Conservation (phyloP, 2,888 invertebrate species). For the Tolmerus cingulatus region DNA sequence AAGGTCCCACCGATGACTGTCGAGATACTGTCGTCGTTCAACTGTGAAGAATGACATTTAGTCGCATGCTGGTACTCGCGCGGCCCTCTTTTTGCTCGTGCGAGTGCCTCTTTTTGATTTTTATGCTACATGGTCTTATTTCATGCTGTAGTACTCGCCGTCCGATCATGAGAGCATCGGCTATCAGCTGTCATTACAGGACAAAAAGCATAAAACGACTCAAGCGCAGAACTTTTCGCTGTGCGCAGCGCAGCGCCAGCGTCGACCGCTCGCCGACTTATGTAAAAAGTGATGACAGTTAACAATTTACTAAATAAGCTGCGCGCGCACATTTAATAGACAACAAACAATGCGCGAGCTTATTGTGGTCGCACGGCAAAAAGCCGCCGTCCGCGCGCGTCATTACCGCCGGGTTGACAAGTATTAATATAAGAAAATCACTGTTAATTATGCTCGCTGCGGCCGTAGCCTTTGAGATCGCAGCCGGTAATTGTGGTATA, state of each 20-base stretch:
- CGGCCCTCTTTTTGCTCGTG: not conserved
- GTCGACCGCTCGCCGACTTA: not conserved
- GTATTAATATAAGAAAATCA: constrained; percentile 20
- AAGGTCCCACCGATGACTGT: constrained; percentile 15
- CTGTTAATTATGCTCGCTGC: constrained; percentile 22
- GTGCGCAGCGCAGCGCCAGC: not conserved
- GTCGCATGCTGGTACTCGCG: not conserved
- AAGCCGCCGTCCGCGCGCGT: not conserved
- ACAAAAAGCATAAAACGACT: not conserved
- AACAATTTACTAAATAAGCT: constrained; percentile 34
- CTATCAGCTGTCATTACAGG: constrained; percentile 25
- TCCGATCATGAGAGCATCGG: not conserved
- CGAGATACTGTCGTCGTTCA: constrained; percentile 25
- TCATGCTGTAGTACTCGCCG: not conserved
- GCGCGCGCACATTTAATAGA: constrained; percentile 28
- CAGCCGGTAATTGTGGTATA: not conserved
- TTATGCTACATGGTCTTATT: not conserved
- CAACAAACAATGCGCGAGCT: not conserved
- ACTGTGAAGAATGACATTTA: constrained; percentile 23
- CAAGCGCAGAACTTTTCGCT: not conserved
- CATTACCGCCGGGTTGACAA: constrained; percentile 1
- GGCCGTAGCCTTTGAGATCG: not conserved
- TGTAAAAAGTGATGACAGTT: constrained; percentile 19
- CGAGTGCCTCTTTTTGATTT: not conserved
- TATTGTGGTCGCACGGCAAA: not conserved